These are phyloP conservation scores for Seriola dumerili DNA, from an alignment of 2,113 vertebrate species.

Conservation along the genomic window DNA sequence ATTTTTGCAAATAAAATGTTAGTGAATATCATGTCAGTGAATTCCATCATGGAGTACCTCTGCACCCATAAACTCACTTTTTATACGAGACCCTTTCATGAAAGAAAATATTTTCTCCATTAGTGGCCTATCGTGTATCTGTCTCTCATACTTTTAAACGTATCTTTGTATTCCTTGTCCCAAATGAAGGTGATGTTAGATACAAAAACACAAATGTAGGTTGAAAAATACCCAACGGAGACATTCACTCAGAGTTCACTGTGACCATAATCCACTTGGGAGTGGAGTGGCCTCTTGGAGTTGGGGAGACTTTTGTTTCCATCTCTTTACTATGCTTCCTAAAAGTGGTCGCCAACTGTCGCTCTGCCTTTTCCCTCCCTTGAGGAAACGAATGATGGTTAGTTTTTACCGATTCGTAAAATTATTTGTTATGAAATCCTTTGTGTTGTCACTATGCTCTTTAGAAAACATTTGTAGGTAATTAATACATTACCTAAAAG, in stretches of 20 bases:
- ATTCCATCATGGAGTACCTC: no score
- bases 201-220: not conserved
- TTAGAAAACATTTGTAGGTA: not conserved
- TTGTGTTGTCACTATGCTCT: not conserved
- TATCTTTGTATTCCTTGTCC: not conserved
- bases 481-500: not conserved
- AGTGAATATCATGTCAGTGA: no score
- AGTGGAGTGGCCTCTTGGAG: not conserved
- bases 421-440: slow-evolving; percentile 9
- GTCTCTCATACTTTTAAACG: no score
- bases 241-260: not conserved
- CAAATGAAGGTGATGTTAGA: not conserved
- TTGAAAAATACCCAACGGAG: not conserved
- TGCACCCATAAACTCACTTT: no score
- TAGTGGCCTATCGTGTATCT: not conserved
- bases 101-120: not conserved
- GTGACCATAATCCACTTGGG: not conserved
- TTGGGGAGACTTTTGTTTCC: not conserved
- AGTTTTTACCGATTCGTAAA: not conserved
- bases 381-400: not conserved
- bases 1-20: no score
- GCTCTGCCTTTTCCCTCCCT: not conserved
- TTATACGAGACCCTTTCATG: not conserved
- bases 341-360: not conserved
- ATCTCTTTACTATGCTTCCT: not conserved